A percentile compares a stretch with the other conserved stretches of the same genome.
phyloP scores from a whole-genome alignment of 2,113 vertebrate genomes.

The Odocoileus hemionus region DNA sequence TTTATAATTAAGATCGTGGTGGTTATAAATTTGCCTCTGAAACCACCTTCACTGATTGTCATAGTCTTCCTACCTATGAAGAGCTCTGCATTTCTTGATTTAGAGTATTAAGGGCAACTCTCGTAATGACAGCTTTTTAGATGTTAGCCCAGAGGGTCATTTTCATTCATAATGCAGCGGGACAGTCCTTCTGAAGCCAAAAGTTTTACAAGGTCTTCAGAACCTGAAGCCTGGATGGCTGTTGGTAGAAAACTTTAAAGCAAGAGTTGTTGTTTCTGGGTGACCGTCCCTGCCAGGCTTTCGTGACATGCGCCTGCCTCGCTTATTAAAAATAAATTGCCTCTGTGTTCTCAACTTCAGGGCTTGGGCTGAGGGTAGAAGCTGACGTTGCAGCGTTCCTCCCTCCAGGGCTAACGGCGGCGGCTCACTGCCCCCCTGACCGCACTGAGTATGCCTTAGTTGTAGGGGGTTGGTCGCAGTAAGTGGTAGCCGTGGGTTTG shows the following conservation, averaged over 20 bases:
- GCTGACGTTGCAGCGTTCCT: neutral
- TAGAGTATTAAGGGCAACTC: neutral
- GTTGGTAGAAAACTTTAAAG: neutral
- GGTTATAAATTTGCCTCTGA: neutral
- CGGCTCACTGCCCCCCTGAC: neutral
- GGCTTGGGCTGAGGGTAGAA: neutral
- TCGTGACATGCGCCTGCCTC: neutral
- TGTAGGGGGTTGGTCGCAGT: neutral
- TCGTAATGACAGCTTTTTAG: neutral
- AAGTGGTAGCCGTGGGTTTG: neutral
- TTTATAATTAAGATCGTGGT: neutral
- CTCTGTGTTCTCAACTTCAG: neutral
- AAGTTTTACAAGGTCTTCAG: neutral
- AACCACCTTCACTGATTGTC: neutral
- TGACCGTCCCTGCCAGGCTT: neutral
- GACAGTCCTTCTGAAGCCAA: neutral
- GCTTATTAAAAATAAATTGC: neutral
- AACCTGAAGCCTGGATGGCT: neutral
- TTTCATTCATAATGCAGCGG: neutral
- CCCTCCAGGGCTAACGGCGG: neutral
- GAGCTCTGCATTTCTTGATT: neutral
- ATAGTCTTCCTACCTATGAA: neutral
- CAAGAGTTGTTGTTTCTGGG: neutral
- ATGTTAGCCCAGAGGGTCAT: neutral
- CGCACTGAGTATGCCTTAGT: neutral